phyloP scores from a whole-genome alignment of 2,113 vertebrate genomes.

The Trochalopteron elliotii region DNA sequence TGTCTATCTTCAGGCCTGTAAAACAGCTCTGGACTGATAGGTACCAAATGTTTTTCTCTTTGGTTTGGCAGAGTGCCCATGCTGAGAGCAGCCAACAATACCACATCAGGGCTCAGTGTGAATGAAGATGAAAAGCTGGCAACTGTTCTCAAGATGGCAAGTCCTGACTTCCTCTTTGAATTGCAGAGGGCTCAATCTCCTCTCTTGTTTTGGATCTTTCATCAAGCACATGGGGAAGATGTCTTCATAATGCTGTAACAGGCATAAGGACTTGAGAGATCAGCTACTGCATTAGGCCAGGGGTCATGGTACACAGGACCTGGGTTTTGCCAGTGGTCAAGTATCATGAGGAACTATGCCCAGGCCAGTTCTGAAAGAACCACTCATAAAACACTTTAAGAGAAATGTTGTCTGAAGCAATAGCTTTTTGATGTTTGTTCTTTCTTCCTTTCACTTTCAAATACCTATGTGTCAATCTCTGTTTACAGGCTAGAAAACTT shows the following conservation, averaged over 20 bases:
- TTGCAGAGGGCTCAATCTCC: neutral
- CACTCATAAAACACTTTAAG: neutral
- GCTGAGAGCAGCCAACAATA: neutral
- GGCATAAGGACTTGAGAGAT: neutral
- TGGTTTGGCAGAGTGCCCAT: neutral
- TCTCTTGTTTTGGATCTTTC: neutral
- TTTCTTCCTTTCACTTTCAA: neutral
- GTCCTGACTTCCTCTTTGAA: neutral
- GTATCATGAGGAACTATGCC: neutral
- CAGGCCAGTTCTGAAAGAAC: neutral
- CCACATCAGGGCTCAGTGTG: neutral
- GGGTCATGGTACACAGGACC: neutral
- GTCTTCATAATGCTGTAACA: neutral
- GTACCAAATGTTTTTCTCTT: neutral
- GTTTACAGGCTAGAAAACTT: neutral
- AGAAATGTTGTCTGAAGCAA: neutral
- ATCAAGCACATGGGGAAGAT: neutral
- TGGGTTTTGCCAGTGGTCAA: neutral
- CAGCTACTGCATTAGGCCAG: neutral
- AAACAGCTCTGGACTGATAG: neutral
- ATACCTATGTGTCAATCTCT: neutral
- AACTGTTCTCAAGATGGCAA: neutral
- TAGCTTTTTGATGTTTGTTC: neutral
- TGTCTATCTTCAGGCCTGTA: neutral
- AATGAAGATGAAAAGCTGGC: neutral